Evolutionary conservation across 2,797 vertebrate species (phyloP), one percentile per base, ranked within the genome.

Genomic region (Enteromius mattozi): DNA sequence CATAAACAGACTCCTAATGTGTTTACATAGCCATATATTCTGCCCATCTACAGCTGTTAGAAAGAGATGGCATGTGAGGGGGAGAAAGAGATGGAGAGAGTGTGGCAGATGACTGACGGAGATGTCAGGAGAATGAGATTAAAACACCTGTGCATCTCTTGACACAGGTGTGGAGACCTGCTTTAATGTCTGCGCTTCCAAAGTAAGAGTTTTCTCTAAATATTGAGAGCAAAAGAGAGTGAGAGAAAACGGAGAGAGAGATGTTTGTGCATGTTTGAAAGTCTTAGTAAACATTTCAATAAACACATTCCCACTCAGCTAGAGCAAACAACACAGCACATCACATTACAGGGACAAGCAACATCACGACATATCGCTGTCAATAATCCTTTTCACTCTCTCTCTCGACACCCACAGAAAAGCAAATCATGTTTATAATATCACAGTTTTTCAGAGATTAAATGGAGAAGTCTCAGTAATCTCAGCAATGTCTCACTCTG

Each of bases 251-350:
- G 0, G 74, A 17, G 65, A 81, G 63, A 83, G 68, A 69, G 27
- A 85, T 61, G 76, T 78, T 78, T 61, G 56, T 12, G 10, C 76
- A 37, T 88, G 88, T 88, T 84, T 87, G 86, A 82, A 86, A 82
- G 80, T 78, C 71, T 54, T 66, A 12, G 84, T 88, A 88, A 88
- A 87, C 88, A 89, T 89, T 89, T 89, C 87, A 89, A 89, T 88
- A 89, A 89, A 89, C 88, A 87, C 83, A 75, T 65, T 12, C 79
- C 83, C 54, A 87, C 87, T 70, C 79, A 14, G 10, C 47, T 21
- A 59, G 59, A 63, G 69, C 56, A 88, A 88, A 89, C 82, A 86
- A 66, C 63, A 80, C 54, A 56, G 33, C 59, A 54, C 49, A 78
- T 33, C 40, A 27, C 65, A 75, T 49, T 66, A 69, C 74, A 90